These are phyloP conservation scores for Drosophila punjabiensis DNA, from an alignment of 1,140 invertebrate species.

Conservation along the genomic window DNA sequence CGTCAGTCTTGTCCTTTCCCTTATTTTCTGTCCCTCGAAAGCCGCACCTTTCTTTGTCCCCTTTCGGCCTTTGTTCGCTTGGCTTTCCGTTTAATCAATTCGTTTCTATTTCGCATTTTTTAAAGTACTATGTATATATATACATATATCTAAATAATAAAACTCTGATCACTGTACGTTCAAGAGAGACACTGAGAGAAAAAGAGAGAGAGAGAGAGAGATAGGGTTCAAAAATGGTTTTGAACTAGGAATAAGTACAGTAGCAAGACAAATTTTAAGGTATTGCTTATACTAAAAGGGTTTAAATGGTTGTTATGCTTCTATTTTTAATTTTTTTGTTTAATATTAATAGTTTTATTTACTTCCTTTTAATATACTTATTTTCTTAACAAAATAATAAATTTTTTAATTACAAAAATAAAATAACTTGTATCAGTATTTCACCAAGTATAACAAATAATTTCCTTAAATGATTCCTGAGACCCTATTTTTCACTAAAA, in stretches of 20 bases:
- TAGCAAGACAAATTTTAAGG: background rate
- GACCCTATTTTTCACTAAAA: background rate
- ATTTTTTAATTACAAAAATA: no score
- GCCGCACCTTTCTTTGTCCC: slow-evolving; percentile 29
- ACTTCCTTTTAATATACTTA: no score
- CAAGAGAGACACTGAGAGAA: background rate
- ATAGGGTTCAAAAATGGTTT: background rate
- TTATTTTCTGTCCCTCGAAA: slow-evolving; percentile 18
- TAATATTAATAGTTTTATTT: no score
- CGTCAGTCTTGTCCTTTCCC: slow-evolving; percentile 31
- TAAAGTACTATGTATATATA: background rate
- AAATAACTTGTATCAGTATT: background rate
- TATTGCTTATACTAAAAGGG: background rate
- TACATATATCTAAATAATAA: background rate
- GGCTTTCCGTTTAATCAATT: slow-evolving; percentile 59
- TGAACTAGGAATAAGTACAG: background rate
- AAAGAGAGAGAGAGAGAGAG: no score
- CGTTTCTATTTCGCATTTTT: slow-evolving; percentile 61
- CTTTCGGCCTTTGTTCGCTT: slow-evolving; percentile 19
- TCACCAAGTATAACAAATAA: background rate
- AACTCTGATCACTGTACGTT: slow-evolving; percentile 14
- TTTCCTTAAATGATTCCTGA: background rate
- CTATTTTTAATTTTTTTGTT: background rate
- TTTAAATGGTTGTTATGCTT: no score
- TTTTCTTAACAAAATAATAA: no score